Percentiles rank a stretch among this genome's conserved stretches.
Evolutionary conservation across 2,113 vertebrate species (phyloP).

Genomic region (Onychostruthus taczanowskii): DNA sequence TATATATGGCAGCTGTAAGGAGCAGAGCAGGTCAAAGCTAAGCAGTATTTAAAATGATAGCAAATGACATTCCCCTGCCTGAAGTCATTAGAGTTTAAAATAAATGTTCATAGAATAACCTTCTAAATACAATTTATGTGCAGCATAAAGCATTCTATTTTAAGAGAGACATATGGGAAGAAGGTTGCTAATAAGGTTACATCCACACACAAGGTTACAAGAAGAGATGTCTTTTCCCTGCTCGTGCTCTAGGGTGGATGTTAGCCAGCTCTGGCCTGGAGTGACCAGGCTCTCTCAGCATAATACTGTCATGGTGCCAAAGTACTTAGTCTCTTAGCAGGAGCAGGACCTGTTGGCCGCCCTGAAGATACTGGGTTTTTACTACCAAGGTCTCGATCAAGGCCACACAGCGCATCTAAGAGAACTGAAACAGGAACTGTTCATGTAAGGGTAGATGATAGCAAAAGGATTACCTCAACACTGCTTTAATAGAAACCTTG

Average conservation of each 20-base stretch:
- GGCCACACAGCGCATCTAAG: fast-evolving
- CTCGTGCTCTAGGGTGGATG: not conserved
- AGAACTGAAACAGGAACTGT: fast-evolving
- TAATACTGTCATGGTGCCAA: not conserved
- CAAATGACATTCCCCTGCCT: not conserved
- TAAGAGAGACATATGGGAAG: conserved; percentile 18
- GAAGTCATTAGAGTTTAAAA: conserved; percentile 16
- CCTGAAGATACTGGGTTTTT: not conserved
- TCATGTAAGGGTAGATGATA: not conserved
- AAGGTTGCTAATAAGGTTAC: conserved; percentile 23
- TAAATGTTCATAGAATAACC: conserved; percentile 42
- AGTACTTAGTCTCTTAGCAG: not conserved
- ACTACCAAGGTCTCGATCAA: not conserved
- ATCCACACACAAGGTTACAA: not conserved
- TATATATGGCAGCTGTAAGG: not conserved
- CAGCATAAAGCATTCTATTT: conserved; percentile 38
- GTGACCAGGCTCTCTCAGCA: not conserved
- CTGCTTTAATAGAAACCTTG: not conserved
- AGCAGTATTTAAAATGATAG: conserved; percentile 9
- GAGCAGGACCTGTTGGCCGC: not conserved
- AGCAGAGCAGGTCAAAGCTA: conserved; percentile 13
- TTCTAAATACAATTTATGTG: conserved; percentile 30
- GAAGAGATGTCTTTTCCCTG: not conserved
- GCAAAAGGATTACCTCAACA: not conserved
- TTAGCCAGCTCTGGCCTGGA: not conserved